These are phyloP conservation scores for Beris chalybata DNA, from an alignment of 2,888 invertebrate genomes.

Conservation along the genomic window DNA sequence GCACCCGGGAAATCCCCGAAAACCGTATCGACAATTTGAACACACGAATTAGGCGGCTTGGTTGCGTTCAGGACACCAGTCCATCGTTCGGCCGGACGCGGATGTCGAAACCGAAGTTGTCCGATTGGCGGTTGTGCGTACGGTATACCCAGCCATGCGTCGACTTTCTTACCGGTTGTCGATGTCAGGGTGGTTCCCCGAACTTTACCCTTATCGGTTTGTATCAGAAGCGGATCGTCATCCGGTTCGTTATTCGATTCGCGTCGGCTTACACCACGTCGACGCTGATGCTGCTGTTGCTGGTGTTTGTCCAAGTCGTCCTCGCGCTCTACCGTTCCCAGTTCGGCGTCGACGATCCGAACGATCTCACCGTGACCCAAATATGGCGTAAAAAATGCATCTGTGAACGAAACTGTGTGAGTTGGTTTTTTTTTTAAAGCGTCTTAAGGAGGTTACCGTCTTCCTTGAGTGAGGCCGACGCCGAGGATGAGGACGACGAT, in stretches of 20 bases:
- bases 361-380: slow-evolving; percentile 62
- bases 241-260: slow-evolving; percentile 54
- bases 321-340: slow-evolving; percentile 58
- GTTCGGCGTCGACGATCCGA: slow-evolving; percentile 61
- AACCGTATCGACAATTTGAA: slow-evolving; percentile 85
- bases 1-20: slow-evolving; percentile 89
- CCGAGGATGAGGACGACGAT: slow-evolving; percentile 27
- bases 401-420: slow-evolving; percentile 31
- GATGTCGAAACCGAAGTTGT: slow-evolving; percentile 81
- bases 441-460: slow-evolving; percentile 31
- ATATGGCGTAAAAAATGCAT: slow-evolving; percentile 55
- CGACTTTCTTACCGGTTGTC: slow-evolving; percentile 76
- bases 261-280: slow-evolving; percentile 53
- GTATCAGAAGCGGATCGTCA: slow-evolving; percentile 73
- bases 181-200: slow-evolving; percentile 75
- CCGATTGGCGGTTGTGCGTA: slow-evolving; percentile 80
- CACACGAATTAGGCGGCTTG: slow-evolving; percentile 82
- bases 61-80: slow-evolving; percentile 78
- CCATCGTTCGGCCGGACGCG: slow-evolving; percentile 81
- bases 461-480: slow-evolving; percentile 32
- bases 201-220: slow-evolving; percentile 77
- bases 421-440: too few relatives aligned
- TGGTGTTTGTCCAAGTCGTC: slow-evolving; percentile 44
- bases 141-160: slow-evolving; percentile 82
- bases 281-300: slow-evolving; percentile 48